phyloP scores from a whole-genome alignment of 2,113 vertebrate species.

The Martes martes region DNA sequence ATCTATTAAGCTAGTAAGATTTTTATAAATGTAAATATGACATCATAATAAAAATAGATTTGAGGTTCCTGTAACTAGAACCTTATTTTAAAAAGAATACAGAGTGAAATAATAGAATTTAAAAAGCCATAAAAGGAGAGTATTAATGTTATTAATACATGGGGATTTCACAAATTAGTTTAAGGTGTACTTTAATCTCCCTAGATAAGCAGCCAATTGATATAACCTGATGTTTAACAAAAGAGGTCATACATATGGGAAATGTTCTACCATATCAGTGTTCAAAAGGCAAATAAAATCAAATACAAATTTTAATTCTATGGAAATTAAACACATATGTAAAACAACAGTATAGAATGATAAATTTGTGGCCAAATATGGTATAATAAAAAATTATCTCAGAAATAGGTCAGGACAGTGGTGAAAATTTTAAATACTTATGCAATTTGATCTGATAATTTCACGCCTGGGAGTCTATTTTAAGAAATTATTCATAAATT shows the following conservation, averaged over 20 bases:
- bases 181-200: neutral
- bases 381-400: neutral
- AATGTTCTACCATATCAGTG: neutral
- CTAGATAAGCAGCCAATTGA: neutral
- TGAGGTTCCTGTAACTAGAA: neutral
- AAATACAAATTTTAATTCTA: neutral
- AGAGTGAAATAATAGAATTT: neutral
- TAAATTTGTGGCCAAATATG: neutral
- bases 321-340: neutral
- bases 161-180: neutral
- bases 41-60: conserved; percentile 16
- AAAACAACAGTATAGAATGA: neutral
- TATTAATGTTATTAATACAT: neutral
- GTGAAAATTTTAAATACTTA: neutral
- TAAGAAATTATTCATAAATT: neutral
- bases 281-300: neutral
- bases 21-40: neutral
- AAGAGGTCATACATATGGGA: neutral
- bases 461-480: neutral
- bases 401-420: neutral
- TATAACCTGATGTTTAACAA: neutral
- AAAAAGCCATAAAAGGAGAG: neutral
- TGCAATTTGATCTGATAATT: neutral
- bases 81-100: neutral
- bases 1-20: neutral